A percentile compares a stretch with the other conserved stretches of the same genome.
These are phyloP conservation scores for Pollenia labialis DNA, from an alignment of 2,888 invertebrate species.

Conservation along the genomic window DNA sequence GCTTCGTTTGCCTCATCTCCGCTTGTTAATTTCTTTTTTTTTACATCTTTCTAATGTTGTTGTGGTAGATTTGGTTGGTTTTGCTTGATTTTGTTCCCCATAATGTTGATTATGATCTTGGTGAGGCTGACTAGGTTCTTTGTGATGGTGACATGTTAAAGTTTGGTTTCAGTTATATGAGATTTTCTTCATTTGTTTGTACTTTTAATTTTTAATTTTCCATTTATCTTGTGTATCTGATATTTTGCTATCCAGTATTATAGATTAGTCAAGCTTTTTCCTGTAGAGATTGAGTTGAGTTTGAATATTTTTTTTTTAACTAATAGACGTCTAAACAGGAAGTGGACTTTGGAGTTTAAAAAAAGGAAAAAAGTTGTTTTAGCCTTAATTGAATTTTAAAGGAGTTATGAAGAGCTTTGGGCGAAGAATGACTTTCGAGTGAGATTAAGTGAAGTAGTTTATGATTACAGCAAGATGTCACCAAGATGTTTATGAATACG, in stretches of 20 bases:
- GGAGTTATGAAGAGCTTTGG: no score
- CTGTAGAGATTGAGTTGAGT: slow-evolving; percentile 26
- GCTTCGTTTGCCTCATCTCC: slow-evolving; percentile 64
- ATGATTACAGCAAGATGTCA: no score
- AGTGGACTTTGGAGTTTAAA: background rate
- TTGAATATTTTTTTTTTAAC: background rate
- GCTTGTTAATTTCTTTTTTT: slow-evolving; percentile 62
- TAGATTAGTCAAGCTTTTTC: slow-evolving; percentile 57
- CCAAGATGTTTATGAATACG: no score
- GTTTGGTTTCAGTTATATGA: slow-evolving; percentile 51
- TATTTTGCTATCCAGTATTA: slow-evolving; percentile 31
- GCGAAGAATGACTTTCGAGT: no score
- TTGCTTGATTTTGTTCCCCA: slow-evolving; percentile 47
- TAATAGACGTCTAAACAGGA: slow-evolving; percentile 1
- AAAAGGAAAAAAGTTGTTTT: background rate
- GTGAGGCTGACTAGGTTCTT: slow-evolving; percentile 39
- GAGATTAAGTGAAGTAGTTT: no score
- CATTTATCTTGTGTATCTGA: slow-evolving; percentile 36
- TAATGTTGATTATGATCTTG: slow-evolving; percentile 60
- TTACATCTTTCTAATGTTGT: slow-evolving; percentile 12
- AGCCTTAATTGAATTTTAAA: no score
- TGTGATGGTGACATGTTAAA: slow-evolving; percentile 65
- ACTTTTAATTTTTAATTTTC: slow-evolving; percentile 41
- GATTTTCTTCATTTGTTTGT: slow-evolving; percentile 26
- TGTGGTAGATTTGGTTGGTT: slow-evolving; percentile 53